Conservation (phyloP, 2,797 vertebrate species). For the Malurus splendens region DNA sequence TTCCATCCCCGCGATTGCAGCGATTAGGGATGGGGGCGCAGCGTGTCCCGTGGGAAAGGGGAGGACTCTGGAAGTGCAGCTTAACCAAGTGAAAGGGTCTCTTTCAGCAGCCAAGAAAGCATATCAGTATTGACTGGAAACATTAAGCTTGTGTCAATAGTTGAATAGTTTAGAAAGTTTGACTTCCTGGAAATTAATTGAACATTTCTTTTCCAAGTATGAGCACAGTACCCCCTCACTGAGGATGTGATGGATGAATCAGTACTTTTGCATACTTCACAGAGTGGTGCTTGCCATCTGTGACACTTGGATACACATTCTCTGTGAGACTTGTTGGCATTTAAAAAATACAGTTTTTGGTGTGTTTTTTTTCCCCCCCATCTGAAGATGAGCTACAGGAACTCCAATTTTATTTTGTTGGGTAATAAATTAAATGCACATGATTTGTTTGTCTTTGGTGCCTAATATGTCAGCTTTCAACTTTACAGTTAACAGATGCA, state of each 20-base stretch:
- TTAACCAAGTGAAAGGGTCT: neutral
- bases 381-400: neutral
- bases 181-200: neutral
- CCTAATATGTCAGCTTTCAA: neutral
- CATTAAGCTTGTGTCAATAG: neutral
- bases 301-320: neutral
- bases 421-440: neutral
- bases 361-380: neutral
- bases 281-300: neutral
- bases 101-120: constrained; percentile 7
- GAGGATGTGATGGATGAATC: neutral
- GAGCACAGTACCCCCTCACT: neutral
- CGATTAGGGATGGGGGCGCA: neutral
- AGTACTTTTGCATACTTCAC: neutral
- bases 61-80: neutral
- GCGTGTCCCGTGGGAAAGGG: fast-evolving
- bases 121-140: neutral
- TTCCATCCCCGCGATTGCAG: neutral
- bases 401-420: neutral
- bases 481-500: neutral
- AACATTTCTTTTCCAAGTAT: neutral
- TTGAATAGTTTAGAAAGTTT: neutral
- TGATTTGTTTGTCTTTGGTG: neutral
- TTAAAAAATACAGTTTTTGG: neutral
- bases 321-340: neutral